Evolutionary conservation across 2,888 invertebrate species (phyloP).

Genomic region (Phlogophora meticulosa): DNA sequence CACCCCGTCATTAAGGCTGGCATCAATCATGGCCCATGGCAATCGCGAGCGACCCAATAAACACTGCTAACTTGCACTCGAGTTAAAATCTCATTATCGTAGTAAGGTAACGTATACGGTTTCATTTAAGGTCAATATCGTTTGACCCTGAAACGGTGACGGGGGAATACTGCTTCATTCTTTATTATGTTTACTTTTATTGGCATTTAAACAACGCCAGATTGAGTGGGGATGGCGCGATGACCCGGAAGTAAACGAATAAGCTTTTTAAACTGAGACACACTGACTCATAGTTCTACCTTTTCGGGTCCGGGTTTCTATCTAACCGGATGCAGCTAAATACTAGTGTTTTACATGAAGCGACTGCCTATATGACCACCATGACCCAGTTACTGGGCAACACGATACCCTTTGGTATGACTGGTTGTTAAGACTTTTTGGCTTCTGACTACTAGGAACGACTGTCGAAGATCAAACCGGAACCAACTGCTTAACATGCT

Average conservation of each 20-base stretch:
- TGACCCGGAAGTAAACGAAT: neutral
- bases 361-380: too few relatives aligned
- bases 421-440: too few relatives aligned
- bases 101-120: slow-evolving; percentile 61
- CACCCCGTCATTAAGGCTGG: slow-evolving; percentile 56
- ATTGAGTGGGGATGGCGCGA: neutral
- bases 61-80: slow-evolving; percentile 62
- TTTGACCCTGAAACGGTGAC: slow-evolving; percentile 66
- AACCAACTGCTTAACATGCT: too few relatives aligned
- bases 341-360: too few relatives aligned
- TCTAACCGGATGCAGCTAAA: too few relatives aligned
- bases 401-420: too few relatives aligned
- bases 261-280: neutral
- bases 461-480: too few relatives aligned
- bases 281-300: too few relatives aligned
- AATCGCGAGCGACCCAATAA: slow-evolving; percentile 60
- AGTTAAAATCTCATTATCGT: slow-evolving; percentile 68
- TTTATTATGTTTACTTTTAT: slow-evolving; percentile 24
- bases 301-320: too few relatives aligned
- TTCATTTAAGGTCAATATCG: slow-evolving; percentile 64
- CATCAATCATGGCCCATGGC: slow-evolving; percentile 59
- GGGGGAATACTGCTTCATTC: slow-evolving; percentile 31
- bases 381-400: too few relatives aligned
- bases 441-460: too few relatives aligned
- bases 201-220: neutral